Base-by-base conservation (phyloP, 2,113 vertebrate species). In the Gallinago media region DNA sequence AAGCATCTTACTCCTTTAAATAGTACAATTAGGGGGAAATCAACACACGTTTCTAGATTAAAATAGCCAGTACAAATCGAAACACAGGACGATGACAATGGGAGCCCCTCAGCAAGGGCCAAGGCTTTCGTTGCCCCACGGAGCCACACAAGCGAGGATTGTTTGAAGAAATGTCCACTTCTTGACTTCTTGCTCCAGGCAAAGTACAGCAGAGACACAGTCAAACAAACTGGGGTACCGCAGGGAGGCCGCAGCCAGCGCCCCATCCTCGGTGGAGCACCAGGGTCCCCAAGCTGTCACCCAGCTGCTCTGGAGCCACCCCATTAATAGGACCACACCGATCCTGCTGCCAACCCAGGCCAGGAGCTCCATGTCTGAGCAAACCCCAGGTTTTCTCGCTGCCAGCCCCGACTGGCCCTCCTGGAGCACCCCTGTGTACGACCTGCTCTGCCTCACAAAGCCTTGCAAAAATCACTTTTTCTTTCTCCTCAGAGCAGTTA, bases 341-440 rank as follows among this genome's bases (percentile, higher is more conserved):
- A 25, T 4, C 31, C 55, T 62, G 54, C 80, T 62, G 58, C 31
- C 63, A 38, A 1, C 18, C 20, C 54, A 16, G 23, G 6, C n/a
- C 71, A 46, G 78, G 26, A 56, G 58, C 42, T 58, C 62, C 3
- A 0, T 0, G 3, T 8, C 31, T 1, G 9, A 71, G 47, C 0
- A 6, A 88, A 49, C 2, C 14, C 22, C n/a, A 6, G 23, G 63
- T 17, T 25, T 10, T 14, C 36, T 12, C 2, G 0, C 40, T 5
- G 29, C 10, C 70, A 72, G 52, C n/a, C 67, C 42, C 2, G 0
- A 7, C 9, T 26, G 14, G 20, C n/a, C 20, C 25, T 47, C 73
- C 65, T 0, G 0, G 38, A 17, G 66, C 0, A 1, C 17, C 79
- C 9, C 0, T 7, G 32, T 1, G 2, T 12, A 25, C 1, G 0